phyloP scores from a whole-genome alignment of 2,797 vertebrate genomes.

The Poeciliopsis gracilis region DNA sequence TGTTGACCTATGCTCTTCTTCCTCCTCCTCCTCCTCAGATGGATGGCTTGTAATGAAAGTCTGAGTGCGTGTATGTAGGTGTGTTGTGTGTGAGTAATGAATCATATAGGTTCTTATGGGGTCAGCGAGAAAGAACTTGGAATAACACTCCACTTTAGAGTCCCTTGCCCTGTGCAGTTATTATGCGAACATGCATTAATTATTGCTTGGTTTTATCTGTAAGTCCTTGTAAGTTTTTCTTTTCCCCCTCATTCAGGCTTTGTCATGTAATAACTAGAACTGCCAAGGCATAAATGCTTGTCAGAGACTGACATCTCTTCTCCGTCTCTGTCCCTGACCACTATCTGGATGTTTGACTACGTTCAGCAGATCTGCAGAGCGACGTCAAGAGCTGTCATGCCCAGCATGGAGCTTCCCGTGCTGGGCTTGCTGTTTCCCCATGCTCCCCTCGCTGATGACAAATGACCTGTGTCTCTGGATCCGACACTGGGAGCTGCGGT shows the following conservation, averaged over 20 bases:
- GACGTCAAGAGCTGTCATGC: slow-evolving; percentile 57
- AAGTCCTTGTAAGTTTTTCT: slow-evolving; percentile 41
- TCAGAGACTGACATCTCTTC: slow-evolving; percentile 36
- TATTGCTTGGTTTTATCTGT: slow-evolving; percentile 22
- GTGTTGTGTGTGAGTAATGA: slow-evolving; percentile 53
- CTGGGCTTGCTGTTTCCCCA: slow-evolving; percentile 68
- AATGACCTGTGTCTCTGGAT: slow-evolving; percentile 77
- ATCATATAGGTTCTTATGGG: slow-evolving; percentile 46
- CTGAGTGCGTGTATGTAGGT: slow-evolving; percentile 40
- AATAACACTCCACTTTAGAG: slow-evolving; percentile 40
- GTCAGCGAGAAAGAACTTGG: slow-evolving; percentile 43
- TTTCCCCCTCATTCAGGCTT: slow-evolving; percentile 27
- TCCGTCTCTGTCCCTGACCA: slow-evolving; percentile 32
- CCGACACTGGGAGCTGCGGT: slow-evolving; percentile 64
- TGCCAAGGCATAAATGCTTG: neutral
- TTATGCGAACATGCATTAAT: slow-evolving; percentile 6
- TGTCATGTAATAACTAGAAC: slow-evolving; percentile 27
- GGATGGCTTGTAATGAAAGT: slow-evolving; percentile 59
- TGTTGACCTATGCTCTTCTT: slow-evolving; percentile 28
- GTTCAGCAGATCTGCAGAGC: slow-evolving; percentile 54
- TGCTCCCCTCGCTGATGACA: slow-evolving; percentile 73
- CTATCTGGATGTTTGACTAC: slow-evolving; percentile 50
- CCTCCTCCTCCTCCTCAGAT: slow-evolving; percentile 32
- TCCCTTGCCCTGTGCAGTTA: slow-evolving; percentile 11
- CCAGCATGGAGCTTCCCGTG: slow-evolving; percentile 51